Conservation (phyloP, 2,113 vertebrate species). For the Buteo buteo region DNA sequence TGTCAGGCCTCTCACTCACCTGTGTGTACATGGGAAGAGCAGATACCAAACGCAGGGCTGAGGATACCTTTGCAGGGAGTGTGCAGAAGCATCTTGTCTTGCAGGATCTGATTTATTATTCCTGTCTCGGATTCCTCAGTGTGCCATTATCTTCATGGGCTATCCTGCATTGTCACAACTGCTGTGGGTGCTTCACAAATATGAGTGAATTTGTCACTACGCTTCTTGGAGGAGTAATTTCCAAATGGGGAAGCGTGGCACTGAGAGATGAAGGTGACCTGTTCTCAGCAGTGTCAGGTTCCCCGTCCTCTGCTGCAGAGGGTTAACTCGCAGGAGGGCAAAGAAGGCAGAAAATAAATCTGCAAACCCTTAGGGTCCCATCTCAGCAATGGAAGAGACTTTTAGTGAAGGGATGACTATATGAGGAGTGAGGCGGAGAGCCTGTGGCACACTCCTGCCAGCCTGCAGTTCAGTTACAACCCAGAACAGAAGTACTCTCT, state of each 20-base stretch:
- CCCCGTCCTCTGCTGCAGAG: not conserved
- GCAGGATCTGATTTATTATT: not conserved
- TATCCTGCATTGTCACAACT: not conserved
- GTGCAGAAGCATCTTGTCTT: rapidly evolving
- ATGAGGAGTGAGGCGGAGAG: not conserved
- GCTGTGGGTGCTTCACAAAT: not conserved
- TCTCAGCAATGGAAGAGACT: not conserved
- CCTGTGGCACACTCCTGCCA: not conserved
- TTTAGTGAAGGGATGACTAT: not conserved
- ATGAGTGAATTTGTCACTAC: not conserved
- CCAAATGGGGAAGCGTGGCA: not conserved
- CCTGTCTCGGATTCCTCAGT: not conserved
- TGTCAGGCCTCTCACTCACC: not conserved
- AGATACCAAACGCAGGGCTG: not conserved
- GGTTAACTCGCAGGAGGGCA: not conserved
- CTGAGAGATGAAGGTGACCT: not conserved
- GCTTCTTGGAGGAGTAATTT: not conserved
- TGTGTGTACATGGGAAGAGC: not conserved
- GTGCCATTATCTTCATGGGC: not conserved
- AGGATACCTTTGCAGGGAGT: not conserved
- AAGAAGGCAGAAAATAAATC: not conserved
- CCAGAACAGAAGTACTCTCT: not conserved
- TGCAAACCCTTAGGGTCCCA: not conserved
- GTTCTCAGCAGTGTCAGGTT: not conserved
- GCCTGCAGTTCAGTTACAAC: not conserved